Percentiles rank a stretch among this genome's conserved stretches.
phyloP scores from a whole-genome alignment of 2,888 invertebrate species.

The Pandemis corylana region DNA sequence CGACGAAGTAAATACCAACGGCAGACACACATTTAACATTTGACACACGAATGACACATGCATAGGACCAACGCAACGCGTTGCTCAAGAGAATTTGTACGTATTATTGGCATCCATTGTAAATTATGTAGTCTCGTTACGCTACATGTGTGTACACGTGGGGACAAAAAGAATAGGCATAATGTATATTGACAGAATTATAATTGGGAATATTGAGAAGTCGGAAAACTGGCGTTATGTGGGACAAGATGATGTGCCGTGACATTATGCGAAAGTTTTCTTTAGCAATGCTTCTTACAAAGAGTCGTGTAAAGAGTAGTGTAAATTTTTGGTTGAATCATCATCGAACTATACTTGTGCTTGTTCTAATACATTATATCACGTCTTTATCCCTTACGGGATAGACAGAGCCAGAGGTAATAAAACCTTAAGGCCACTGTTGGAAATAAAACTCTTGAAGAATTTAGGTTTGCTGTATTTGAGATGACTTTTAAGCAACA shows the following conservation, averaged over 20 bases:
- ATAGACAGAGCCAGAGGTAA: too few species aligned
- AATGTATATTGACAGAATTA: slow-evolving; percentile 6
- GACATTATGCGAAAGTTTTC: neutral
- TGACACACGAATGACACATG: slow-evolving; percentile 38
- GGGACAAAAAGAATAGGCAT: slow-evolving; percentile 28
- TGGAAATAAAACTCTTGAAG: too few species aligned
- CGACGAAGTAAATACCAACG: slow-evolving; percentile 23
- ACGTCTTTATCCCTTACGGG: too few species aligned
- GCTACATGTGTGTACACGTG: slow-evolving; percentile 33
- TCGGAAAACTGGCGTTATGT: slow-evolving; percentile 9
- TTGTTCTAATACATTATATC: too few species aligned
- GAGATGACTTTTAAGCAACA: too few species aligned
- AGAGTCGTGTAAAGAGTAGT: too few species aligned
- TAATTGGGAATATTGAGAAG: slow-evolving; percentile 16
- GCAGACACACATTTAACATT: slow-evolving; percentile 34
- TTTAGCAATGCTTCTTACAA: neutral
- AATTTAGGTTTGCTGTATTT: too few species aligned
- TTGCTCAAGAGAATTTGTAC: slow-evolving; percentile 54
- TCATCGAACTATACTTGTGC: too few species aligned
- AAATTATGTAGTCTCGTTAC: slow-evolving; percentile 43
- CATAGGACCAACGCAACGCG: slow-evolving; percentile 28
- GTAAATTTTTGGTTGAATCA: neutral
- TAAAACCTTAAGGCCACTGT: too few species aligned
- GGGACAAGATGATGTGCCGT: slow-evolving; percentile 13
- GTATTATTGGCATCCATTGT: slow-evolving; percentile 48